These are phyloP conservation scores for Hozukius guyotensis DNA, from an alignment of 2,797 vertebrate species.

Conservation along the genomic window DNA sequence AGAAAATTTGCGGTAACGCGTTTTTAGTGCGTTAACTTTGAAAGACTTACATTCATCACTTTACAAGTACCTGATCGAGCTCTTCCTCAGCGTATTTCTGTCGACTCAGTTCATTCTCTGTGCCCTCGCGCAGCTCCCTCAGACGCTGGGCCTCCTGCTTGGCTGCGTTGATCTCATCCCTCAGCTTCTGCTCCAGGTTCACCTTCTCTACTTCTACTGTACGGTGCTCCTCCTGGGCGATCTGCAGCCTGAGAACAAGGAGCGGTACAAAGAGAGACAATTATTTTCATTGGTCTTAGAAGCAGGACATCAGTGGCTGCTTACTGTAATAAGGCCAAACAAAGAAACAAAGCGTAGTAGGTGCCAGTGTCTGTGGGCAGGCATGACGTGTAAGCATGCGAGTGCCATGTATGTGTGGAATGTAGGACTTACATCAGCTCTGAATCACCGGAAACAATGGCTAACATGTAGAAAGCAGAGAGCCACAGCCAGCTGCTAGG, in stretches of 20 bases:
- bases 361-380: neutral
- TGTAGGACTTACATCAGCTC: constrained; percentile 16
- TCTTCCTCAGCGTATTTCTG: constrained; percentile 98
- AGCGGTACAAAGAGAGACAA: neutral
- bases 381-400: constrained; percentile 1
- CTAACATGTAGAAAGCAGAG: constrained; percentile 44
- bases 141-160: constrained; percentile 96
- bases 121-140: constrained; percentile 93
- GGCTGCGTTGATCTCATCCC: constrained; percentile 95
- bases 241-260: constrained; percentile 87
- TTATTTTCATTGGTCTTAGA: neutral
- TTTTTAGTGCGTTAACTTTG: no score
- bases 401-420: constrained; percentile 15
- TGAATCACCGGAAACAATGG: constrained; percentile 69
- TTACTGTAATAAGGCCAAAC: neutral
- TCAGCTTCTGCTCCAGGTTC: constrained; percentile 95
- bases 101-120: constrained; percentile 94
- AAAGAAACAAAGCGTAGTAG: neutral
- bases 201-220: constrained; percentile 98
- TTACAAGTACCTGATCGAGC: constrained; percentile 89
- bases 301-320: neutral
- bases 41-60: neutral
- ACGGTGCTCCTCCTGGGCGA: constrained; percentile 97
- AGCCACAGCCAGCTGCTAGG: constrained; percentile 55
- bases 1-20: no score